Base-by-base conservation (phyloP, 2,888 invertebrate species). In the Schizaphis graminum region DNA sequence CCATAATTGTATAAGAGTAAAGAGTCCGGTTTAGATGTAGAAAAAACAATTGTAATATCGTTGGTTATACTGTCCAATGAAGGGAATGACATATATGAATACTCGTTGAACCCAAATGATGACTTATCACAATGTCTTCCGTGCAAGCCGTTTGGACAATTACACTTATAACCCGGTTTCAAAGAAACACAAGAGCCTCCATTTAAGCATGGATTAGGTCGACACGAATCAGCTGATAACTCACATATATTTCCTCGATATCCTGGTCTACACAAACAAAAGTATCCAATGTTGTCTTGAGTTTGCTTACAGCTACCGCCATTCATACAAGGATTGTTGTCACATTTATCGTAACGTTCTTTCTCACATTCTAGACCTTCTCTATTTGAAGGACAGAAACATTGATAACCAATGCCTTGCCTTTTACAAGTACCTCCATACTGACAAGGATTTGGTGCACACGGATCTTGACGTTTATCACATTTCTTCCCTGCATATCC, bases 1-100 rank as follows among this genome's bases (percentile, higher is more conserved):
- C 99, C 99, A 95, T 98, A 99, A 95, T 99, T 99, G 96, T 99
- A 99, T 0, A 99, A 96, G n/a, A 99, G 96, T 24, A 99, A 96
- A 0, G 98, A 97, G 96, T 99, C 97, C 0, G 97, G 97, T 96
- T 98, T 98, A 2, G 98, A 98, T 0, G 99, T 99, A 1, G 99
- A 98, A 96, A 99, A 98, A 94, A 98, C 97, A 93, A 99, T 97
- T 0, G 98, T 98, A 95, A 99, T 98, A 95, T 98, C 98, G 96
- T 99, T 99, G 5, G 98, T 98, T 90, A 97, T 98, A 0, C 98
- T 97, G 96, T 98, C 98, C 95, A 99, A 96, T 0, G 98, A 96
- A 5, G 98, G 97, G 96, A 99, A 99, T 53, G 98, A 97, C 98
- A 99, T 98, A 96, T 97, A 99, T 0, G 99, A 99, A 0, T 98